Percentiles rank a stretch among this genome's conserved stretches.
Conservation (phyloP, 2,888 invertebrate species). For the Tribolium freemani region DNA sequence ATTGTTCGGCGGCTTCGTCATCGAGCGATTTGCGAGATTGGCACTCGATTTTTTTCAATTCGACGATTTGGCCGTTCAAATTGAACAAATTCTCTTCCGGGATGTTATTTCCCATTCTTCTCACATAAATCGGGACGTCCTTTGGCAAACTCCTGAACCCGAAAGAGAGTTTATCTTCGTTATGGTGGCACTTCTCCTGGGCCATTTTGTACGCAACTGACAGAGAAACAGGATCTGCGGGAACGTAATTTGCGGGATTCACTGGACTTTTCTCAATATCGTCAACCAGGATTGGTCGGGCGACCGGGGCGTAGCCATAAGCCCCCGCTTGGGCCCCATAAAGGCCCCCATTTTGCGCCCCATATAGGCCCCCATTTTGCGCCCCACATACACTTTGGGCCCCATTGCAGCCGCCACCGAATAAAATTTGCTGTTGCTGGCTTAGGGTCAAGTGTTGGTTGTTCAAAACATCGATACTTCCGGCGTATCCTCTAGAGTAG, state of each 20-base stretch:
- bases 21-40: slow-evolving; percentile 51
- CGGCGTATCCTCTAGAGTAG: slow-evolving; percentile 7
- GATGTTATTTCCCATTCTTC: slow-evolving; percentile 57
- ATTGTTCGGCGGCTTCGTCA: slow-evolving; percentile 61
- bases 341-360: not conserved
- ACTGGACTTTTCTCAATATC: not conserved
- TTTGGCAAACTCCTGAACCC: slow-evolving; percentile 70
- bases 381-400: not conserved
- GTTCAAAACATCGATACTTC: not conserved
- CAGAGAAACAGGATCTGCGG: slow-evolving; percentile 70
- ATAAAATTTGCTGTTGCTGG: slow-evolving; percentile 10
- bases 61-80: slow-evolving; percentile 71
- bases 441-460: slow-evolving; percentile 11
- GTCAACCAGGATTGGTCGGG: slow-evolving; percentile 1
- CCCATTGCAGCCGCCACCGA: slow-evolving; percentile 21
- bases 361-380: not conserved
- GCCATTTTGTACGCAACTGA: slow-evolving; percentile 67
- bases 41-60: slow-evolving; percentile 62
- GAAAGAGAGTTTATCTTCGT: slow-evolving; percentile 70
- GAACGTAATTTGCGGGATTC: slow-evolving; percentile 37
- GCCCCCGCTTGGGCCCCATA: not conserved
- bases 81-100: slow-evolving; percentile 70
- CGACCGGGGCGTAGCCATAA: not conserved
- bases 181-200: slow-evolving; percentile 63
- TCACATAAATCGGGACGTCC: slow-evolving; percentile 58